Evolutionary conservation across 37 sponge, comb jelly and placozoan species (phyloP).

Genomic region (Diacarnus erythraeanus): DNA sequence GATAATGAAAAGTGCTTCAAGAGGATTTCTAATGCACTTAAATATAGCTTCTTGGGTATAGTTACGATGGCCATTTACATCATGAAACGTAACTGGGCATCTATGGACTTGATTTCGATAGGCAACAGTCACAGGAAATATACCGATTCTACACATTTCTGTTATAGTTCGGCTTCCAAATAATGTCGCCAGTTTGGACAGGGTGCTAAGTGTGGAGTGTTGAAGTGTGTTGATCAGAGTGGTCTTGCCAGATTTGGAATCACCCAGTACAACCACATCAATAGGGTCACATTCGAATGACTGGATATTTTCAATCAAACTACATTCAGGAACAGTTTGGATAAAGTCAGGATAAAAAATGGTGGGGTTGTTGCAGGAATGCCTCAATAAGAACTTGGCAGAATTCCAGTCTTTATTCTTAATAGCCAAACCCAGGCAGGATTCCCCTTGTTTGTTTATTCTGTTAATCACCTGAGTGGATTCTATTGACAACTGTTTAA

Average conservation of each 20-base stretch:
- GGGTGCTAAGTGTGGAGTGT: background rate
- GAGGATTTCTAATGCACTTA: constrained; percentile 12
- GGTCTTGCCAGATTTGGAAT: constrained; percentile 30
- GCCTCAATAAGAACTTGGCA: background rate
- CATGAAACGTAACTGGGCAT: constrained; percentile 21
- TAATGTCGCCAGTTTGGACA: background rate
- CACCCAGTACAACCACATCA: constrained; percentile 35
- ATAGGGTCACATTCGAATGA: constrained; percentile 6
- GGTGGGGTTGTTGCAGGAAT: constrained; percentile 6
- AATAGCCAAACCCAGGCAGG: constrained; percentile 15
- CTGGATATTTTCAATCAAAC: background rate
- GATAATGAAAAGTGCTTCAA: constrained; percentile 26
- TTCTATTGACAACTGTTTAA: background rate
- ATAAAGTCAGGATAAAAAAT: background rate
- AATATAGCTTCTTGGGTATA: constrained; percentile 41
- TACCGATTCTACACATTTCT: background rate
- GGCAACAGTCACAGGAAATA: constrained; percentile 11
- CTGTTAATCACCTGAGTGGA: background rate
- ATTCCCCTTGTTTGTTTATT: background rate
- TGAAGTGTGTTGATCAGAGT: constrained; percentile 38
- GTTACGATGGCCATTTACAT: constrained; percentile 13
- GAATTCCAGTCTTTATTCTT: background rate
- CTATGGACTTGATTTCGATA: background rate
- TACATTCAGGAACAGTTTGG: background rate
- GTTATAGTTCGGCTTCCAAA: background rate